Conservation (phyloP, 2,797 vertebrate genomes). For the Kryptopterus vitreolus region DNA sequence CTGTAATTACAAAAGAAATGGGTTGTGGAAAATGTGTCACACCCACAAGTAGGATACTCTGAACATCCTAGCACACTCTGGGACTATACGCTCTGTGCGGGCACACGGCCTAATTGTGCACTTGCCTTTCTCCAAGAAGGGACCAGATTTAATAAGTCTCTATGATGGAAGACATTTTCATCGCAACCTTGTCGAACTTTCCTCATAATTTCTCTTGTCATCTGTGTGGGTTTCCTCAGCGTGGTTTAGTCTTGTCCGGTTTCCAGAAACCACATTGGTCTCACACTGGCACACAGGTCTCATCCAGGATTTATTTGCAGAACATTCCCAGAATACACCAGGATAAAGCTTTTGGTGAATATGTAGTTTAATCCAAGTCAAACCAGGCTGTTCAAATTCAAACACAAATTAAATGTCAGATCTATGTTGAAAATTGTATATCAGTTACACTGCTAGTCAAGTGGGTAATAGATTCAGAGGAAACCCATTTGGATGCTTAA, state of each 20-base stretch:
- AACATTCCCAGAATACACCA: too few relatives aligned
- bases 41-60: background rate
- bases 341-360: background rate
- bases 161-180: background rate
- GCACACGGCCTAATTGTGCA: background rate
- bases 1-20: background rate
- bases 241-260: background rate
- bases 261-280: background rate
- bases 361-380: background rate
- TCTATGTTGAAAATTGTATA: too few relatives aligned
- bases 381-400: too few relatives aligned
- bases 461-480: too few relatives aligned
- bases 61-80: background rate
- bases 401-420: too few relatives aligned
- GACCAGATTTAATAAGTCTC: background rate
- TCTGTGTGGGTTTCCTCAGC: background rate
- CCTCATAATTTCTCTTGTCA: background rate
- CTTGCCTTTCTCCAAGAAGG: background rate
- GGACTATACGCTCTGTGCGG: background rate
- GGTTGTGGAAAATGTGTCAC: background rate
- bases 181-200: too few relatives aligned
- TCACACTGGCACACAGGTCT: background rate
- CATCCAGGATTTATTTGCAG: background rate
- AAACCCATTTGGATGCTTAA: too few relatives aligned
- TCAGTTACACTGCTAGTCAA: too few relatives aligned